phyloP scores from a whole-genome alignment of 2,113 vertebrate species.

The Phrynosoma blainvillii region DNA sequence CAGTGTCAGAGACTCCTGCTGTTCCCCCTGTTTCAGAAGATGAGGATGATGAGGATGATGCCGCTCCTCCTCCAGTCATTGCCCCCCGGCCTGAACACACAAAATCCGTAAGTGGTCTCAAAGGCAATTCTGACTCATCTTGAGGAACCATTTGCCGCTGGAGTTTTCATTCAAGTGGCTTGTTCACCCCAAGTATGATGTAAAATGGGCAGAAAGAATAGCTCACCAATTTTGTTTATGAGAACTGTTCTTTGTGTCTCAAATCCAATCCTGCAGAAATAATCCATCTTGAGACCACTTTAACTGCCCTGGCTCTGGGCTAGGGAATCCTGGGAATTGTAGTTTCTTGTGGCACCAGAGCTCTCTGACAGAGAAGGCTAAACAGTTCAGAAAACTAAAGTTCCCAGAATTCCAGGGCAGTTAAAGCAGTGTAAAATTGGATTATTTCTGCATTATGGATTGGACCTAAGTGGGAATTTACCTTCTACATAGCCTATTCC shows the following conservation, averaged over 20 bases:
- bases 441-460: no score
- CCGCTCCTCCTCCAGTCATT: slow-evolving; percentile 88
- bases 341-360: no score
- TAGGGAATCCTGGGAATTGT: no score
- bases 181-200: background rate
- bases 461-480: no score
- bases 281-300: background rate
- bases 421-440: no score
- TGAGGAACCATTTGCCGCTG: accelerated
- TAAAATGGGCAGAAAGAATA: background rate
- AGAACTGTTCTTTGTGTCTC: background rate
- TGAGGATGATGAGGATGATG: slow-evolving; percentile 91
- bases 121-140: no score
- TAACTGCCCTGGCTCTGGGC: no score
- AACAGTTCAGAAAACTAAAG: no score
- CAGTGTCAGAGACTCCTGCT: slow-evolving; percentile 88
- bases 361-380: no score
- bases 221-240: background rate
- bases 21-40: slow-evolving; percentile 91
- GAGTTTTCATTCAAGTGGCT: background rate
- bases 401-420: no score
- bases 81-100: slow-evolving; percentile 95
- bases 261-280: background rate
- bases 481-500: no score
- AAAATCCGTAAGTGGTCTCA: slow-evolving; percentile 87